Base-by-base conservation (phyloP, 2,888 invertebrate species). In the Thymelicus sylvestris region DNA sequence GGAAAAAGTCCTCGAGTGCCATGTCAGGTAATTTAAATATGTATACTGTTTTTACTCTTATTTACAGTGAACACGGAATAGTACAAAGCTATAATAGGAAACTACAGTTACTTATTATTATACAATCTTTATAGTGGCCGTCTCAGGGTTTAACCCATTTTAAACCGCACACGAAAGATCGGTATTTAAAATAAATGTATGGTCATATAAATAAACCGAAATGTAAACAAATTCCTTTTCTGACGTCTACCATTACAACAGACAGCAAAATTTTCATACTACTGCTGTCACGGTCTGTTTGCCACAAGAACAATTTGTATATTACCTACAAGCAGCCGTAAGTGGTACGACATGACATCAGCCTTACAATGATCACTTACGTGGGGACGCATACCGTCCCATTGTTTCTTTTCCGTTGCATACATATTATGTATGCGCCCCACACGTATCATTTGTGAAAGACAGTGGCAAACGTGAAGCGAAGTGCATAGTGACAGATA, bases 401-500 rank as follows among this genome's bases (percentile, higher is more conserved):
- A 52, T 52, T 52, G 50, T 52, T 52, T 52, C 50, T 7, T 52
- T 52, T 52, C 50, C 50, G 50, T 52, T 52, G 19, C 50, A 52
- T 52, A n/a, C n/a, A n/a, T n/a, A n/a, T n/a, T n/a, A 52, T 52
- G 50, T 52, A 52, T 52, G 50, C 50, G 19, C 50, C 19, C 50
- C 50, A 7, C 19, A 19, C 50, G 50, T 52, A 52, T 52, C 50
- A 15, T 52, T 19, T 19, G 19, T 52, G 31, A 31, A 52, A 19
- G 50, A 50, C 8, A 52, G 19, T 15, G 50, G 50, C 50, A 52
- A 52, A 19, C 7, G n/a, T 52, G n/a, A 19, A 52, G 50, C 50
- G 15, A 52, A 50, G 7, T 50, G 50, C 15, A 50, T 15, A 52
- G 50, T 7, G 19, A 15, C 15, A 15, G 15, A 19, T 15, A 52